A percentile compares a stretch with the other conserved stretches of the same genome.
Conservation (phyloP, 2,888 invertebrate genomes). For the Linnaemya tessellans region DNA sequence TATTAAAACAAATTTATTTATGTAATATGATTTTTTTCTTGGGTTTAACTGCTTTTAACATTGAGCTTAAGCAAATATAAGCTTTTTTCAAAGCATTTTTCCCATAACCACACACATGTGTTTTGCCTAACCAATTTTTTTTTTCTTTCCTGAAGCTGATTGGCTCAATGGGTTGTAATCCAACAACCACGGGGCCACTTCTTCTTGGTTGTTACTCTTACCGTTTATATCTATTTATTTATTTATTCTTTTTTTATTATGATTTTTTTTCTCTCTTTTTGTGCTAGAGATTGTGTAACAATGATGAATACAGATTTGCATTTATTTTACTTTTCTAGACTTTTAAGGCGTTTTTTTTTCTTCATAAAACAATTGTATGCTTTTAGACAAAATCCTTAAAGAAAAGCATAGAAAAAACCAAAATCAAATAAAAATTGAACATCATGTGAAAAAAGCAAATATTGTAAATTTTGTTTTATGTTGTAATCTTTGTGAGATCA, state of each 20-base stretch:
- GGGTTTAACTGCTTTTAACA: conserved; percentile 5
- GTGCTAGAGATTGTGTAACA: conserved; percentile 65
- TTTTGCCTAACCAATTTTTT: neutral
- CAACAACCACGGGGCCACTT: conserved; percentile 68
- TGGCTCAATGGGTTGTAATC: conserved; percentile 69
- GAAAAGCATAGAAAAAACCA: conserved; percentile 45
- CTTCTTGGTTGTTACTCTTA: conserved; percentile 6
- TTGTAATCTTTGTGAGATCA: conserved; percentile 65
- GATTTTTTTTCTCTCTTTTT: neutral
- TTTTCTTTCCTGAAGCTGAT: conserved; percentile 16
- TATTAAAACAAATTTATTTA: conserved; percentile 62
- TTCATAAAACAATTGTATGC: conserved; percentile 64
- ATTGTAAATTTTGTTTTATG: conserved; percentile 63
- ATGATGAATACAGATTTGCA: conserved; percentile 70
- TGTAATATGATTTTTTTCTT: conserved; percentile 20
- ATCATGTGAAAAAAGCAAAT: conserved; percentile 67
- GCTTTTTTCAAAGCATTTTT: conserved; percentile 36
- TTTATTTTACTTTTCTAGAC: conserved; percentile 58
- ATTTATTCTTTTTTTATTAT: too few species aligned
- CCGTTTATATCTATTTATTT: neutral
- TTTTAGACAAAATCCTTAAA: conserved; percentile 57
- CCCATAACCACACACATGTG: conserved; percentile 72
- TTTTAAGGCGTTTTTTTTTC: conserved; percentile 67
- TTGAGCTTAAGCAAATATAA: neutral
- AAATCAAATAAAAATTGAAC: conserved; percentile 24